Conservation (phyloP, 2,888 invertebrate genomes). For the Cepaea hortensis region DNA sequence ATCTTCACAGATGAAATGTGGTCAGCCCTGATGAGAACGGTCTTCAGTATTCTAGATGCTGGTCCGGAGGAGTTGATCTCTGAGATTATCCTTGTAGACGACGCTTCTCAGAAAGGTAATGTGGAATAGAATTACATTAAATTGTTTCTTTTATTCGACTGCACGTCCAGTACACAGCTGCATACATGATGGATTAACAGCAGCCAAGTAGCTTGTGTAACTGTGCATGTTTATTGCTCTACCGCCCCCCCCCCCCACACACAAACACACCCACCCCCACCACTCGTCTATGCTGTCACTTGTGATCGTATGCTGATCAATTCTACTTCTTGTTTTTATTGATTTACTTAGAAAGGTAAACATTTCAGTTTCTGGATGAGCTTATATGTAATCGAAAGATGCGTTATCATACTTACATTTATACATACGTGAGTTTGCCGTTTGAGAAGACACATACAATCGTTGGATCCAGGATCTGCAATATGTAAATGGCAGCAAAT, state of each 20-base stretch:
- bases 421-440: too few species aligned
- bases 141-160: neutral
- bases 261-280: too few species aligned
- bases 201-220: neutral
- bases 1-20: constrained; percentile 97
- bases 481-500: too few species aligned
- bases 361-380: too few species aligned
- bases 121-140: neutral
- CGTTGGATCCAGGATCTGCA: too few species aligned
- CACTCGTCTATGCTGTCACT: neutral
- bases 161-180: neutral
- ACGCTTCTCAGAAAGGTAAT: constrained; percentile 85
- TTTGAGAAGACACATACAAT: too few species aligned
- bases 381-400: too few species aligned
- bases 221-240: neutral
- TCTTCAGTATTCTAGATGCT: constrained; percentile 90
- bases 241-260: neutral
- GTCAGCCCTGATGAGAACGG: constrained; percentile 88
- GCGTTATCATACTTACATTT: too few species aligned
- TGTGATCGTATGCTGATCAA: neutral
- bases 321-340: too few species aligned
- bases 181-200: neutral
- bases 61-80: constrained; percentile 85
- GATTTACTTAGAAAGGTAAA: too few species aligned
- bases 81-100: constrained; percentile 94